Conservation (phyloP, 2,888 invertebrate species). For the Barypeithes pellucidus region DNA sequence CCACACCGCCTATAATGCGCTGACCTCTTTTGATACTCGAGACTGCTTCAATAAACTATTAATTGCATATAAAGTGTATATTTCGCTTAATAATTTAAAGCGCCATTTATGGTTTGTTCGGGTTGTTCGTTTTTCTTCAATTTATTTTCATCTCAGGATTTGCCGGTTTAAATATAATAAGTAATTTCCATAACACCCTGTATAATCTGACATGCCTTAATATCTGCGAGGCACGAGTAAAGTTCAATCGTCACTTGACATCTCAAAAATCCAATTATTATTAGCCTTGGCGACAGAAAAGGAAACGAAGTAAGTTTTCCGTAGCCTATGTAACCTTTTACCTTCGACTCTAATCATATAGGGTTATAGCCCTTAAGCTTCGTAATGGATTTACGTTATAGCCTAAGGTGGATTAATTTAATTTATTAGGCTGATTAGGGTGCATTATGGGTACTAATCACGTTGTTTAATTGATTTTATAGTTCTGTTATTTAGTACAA, state of each 20-base stretch:
- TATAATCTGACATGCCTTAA: no score
- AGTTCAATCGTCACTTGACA: neutral
- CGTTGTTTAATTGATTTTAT: slow-evolving; percentile 17
- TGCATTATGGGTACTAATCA: slow-evolving; percentile 22
- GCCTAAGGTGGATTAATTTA: slow-evolving; percentile 20
- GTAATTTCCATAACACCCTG: no score
- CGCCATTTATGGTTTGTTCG: no score
- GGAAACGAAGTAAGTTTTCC: slow-evolving; percentile 20
- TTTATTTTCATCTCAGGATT: no score
- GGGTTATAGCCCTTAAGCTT: slow-evolving; percentile 17
- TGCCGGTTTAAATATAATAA: no score
- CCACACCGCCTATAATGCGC: no score
- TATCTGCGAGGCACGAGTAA: slow-evolving; percentile 1
- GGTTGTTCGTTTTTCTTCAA: no score
- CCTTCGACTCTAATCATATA: slow-evolving; percentile 25
- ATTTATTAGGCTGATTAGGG: slow-evolving; percentile 23
- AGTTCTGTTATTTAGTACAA: slow-evolving; percentile 11
- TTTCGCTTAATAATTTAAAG: no score
- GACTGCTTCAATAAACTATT: no score
- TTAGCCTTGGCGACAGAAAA: slow-evolving; percentile 11
- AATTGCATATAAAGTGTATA: no score
- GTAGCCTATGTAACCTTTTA: slow-evolving; percentile 17
- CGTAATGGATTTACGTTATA: slow-evolving; percentile 22
- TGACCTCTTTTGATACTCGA: no score
- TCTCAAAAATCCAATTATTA: slow-evolving; percentile 17